Evolutionary conservation across 2,888 invertebrate genomes (phyloP).

Genomic region (Norana najaformis): DNA sequence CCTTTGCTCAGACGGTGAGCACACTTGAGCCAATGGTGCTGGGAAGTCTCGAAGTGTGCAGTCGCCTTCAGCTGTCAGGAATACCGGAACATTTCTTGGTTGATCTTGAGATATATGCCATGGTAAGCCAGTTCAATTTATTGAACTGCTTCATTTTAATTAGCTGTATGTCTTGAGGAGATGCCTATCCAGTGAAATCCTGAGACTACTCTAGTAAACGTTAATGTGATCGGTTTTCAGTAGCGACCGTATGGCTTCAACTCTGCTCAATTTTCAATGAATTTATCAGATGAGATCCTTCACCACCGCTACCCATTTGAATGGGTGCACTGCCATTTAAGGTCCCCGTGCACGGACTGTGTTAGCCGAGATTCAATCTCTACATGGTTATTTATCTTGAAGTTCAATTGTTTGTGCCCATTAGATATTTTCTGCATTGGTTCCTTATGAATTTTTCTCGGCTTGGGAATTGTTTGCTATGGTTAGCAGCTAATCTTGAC

Average conservation of each 20-base stretch:
- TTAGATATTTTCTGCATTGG: background rate
- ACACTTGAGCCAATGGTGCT: conserved; percentile 64
- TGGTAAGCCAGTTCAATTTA: conserved; percentile 52
- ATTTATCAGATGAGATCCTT: too few species aligned
- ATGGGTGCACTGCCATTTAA: too few species aligned
- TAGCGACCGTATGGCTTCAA: too few species aligned
- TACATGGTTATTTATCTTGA: background rate
- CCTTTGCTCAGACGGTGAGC: conserved; percentile 67
- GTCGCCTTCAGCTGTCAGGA: conserved; percentile 70
- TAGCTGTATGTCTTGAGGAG: background rate
- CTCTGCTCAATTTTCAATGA: too few species aligned
- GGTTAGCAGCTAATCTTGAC: background rate
- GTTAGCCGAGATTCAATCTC: too few species aligned
- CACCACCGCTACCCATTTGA: too few species aligned
- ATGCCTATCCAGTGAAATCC: background rate
- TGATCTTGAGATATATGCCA: conserved; percentile 72
- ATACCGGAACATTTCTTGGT: conserved; percentile 86
- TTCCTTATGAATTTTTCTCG: background rate
- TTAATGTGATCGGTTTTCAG: too few species aligned
- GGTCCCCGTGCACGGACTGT: too few species aligned
- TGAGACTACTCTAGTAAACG: background rate
- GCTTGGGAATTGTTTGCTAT: background rate
- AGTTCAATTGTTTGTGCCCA: background rate
- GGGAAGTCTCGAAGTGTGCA: conserved; percentile 65
- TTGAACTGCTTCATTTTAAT: background rate